These are phyloP conservation scores for Diploptera punctata DNA, from an alignment of 2,888 invertebrate species.

Conservation along the genomic window DNA sequence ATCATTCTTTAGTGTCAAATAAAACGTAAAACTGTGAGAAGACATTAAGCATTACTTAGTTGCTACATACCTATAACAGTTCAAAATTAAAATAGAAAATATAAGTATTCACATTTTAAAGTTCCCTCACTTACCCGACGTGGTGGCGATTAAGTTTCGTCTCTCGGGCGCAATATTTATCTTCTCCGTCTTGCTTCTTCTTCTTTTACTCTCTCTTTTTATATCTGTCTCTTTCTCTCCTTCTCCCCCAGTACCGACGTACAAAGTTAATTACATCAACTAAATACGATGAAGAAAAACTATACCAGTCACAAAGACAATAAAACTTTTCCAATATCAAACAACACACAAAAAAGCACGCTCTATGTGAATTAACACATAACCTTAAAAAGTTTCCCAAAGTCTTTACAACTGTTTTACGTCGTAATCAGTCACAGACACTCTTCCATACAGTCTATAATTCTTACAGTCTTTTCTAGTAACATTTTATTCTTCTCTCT, in stretches of 20 bases:
- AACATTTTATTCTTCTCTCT: neutral
- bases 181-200: neutral
- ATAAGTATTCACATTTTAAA: no score
- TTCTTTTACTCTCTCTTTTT: neutral
- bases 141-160: constrained; percentile 11
- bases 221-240: neutral
- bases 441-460: no score
- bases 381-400: constrained; percentile 9
- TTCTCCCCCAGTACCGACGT: neutral
- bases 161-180: neutral
- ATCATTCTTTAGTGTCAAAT: no score
- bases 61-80: no score
- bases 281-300: neutral
- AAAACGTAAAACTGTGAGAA: no score
- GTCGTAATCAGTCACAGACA: neutral
- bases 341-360: constrained; percentile 11
- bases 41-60: no score
- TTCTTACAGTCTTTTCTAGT: neutral
- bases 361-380: constrained; percentile 14
- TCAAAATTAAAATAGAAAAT: no score
- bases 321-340: constrained; percentile 16
- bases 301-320: constrained; percentile 8
- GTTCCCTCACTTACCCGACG: constrained; percentile 28
- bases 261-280: constrained; percentile 19
- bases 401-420: neutral